phyloP scores from a whole-genome alignment of 2,113 vertebrate species.

The Crotalus viridis region DNA sequence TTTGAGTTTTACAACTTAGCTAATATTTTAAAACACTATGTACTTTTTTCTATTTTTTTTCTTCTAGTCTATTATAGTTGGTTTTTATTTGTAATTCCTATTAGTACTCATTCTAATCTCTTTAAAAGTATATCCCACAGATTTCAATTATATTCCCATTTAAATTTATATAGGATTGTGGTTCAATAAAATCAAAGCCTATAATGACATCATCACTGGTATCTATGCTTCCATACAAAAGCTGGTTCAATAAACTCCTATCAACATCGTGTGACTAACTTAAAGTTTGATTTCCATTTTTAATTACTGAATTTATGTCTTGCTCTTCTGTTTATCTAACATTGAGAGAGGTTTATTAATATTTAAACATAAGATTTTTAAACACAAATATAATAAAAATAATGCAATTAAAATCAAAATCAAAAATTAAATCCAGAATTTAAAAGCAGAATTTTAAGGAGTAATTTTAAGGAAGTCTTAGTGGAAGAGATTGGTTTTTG shows the following conservation, averaged over 20 bases:
- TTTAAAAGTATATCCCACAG: not conserved
- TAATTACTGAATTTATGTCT: not conserved
- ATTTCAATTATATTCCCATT: not conserved
- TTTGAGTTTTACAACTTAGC: not conserved
- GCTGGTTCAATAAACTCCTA: not conserved
- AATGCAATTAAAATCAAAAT: not conserved
- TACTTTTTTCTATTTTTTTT: constrained; percentile 16
- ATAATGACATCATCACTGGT: not conserved
- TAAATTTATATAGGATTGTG: not conserved
- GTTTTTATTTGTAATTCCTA: not conserved
- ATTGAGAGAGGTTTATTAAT: not conserved
- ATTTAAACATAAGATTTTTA: not conserved
- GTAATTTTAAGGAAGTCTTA: not conserved
- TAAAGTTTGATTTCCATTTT: not conserved
- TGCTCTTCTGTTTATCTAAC: not conserved
- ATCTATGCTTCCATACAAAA: not conserved
- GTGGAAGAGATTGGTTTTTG: not conserved
- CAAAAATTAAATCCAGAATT: not conserved
- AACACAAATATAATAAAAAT: not conserved
- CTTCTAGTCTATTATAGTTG: constrained; percentile 5
- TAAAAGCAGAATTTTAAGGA: not conserved
- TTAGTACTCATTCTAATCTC: not conserved
- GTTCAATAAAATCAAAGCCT: not conserved
- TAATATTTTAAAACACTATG: not conserved
- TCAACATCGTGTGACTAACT: not conserved